Conservation (phyloP, 2,888 invertebrate species). For the Ommatoiulus sabulosus region DNA sequence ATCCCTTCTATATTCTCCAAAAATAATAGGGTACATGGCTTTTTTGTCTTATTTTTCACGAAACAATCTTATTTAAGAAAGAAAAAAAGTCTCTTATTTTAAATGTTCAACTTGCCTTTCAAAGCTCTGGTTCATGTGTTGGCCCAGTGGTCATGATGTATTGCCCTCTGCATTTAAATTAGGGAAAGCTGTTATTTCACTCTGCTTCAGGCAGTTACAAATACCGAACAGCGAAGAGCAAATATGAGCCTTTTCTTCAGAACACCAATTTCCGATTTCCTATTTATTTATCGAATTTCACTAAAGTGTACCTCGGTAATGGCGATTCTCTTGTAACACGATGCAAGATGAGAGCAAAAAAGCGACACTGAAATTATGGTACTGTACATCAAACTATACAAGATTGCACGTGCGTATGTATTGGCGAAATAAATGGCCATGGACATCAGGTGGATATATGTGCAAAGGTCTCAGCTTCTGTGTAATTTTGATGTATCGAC, state of each 20-base stretch:
- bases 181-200: background rate
- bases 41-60: too few species aligned
- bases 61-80: too few species aligned
- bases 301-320: constrained; percentile 9
- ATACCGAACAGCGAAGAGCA: background rate
- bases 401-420: background rate
- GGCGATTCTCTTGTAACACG: background rate
- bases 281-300: constrained; percentile 47
- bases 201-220: background rate
- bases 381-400: background rate
- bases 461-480: constrained; percentile 35
- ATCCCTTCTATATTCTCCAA: too few species aligned
- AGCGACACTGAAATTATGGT: constrained; percentile 32
- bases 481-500: constrained; percentile 20
- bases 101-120: too few species aligned
- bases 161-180: background rate
- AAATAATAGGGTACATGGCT: too few species aligned
- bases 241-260: constrained; percentile 29
- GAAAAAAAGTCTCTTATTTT: too few species aligned
- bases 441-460: constrained; percentile 27
- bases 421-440: constrained; percentile 30
- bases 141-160: too few species aligned
- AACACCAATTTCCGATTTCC: constrained; percentile 43
- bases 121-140: too few species aligned
- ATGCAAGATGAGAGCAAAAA: background rate